phyloP scores from a whole-genome alignment of 2,113 vertebrate species.

The Archocentrus centrarchus region DNA sequence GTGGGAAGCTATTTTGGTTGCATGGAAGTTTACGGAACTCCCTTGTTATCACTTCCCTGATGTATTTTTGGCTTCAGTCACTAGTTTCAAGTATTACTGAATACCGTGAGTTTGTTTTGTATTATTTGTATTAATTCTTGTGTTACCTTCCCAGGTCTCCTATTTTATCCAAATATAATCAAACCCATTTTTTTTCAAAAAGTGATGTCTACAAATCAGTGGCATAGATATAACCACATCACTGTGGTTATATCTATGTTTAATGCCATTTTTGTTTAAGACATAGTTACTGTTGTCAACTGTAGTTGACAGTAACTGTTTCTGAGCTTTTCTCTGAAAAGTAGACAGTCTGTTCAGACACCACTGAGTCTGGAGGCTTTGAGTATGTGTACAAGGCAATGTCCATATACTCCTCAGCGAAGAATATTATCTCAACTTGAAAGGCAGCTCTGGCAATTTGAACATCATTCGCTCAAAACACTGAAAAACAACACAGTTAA shows the following conservation, averaged over 20 bases:
- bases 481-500: constrained; percentile 20
- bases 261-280: neutral
- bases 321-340: neutral
- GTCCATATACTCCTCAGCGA: constrained; percentile 4
- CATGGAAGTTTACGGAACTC: neutral
- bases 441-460: constrained; percentile 6
- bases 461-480: constrained; percentile 31
- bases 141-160: neutral
- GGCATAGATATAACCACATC: neutral
- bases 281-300: neutral
- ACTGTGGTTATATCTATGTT: neutral
- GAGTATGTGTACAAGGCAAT: constrained; percentile 6
- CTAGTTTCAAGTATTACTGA: neutral
- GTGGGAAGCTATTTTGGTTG: neutral
- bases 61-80: neutral
- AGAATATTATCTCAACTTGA: constrained; percentile 11
- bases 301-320: too few species aligned
- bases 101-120: neutral
- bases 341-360: too few species aligned
- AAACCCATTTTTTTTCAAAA: too few species aligned
- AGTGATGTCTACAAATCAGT: too few species aligned
- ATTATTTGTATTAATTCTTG: neutral
- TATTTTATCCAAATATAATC: neutral
- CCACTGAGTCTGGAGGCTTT: neutral
- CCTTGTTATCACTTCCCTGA: neutral